Conservation (phyloP, 2,113 vertebrate species). For the Hylia prasina region DNA sequence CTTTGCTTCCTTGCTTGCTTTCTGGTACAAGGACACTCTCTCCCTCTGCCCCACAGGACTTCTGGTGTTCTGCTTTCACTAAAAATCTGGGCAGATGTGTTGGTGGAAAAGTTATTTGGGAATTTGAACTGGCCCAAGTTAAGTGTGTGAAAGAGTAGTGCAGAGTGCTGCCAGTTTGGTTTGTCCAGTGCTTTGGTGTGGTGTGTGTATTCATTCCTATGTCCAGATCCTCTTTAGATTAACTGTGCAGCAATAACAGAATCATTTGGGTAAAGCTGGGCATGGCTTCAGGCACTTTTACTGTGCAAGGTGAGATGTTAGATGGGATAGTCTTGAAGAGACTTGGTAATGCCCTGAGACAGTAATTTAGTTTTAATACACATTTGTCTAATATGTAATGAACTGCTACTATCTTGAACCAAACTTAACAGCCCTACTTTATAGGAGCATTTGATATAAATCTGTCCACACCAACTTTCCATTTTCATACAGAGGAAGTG, state of each 20-base stretch:
- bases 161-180: background rate
- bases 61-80: background rate
- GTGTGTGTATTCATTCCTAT: background rate
- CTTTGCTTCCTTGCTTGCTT: background rate
- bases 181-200: background rate
- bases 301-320: background rate
- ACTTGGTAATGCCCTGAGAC: background rate
- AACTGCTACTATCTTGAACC: background rate
- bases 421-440: background rate
- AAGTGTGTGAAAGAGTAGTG: background rate
- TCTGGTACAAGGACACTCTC: background rate
- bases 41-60: background rate
- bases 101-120: background rate
- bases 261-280: background rate
- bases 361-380: background rate
- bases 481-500: background rate
- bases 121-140: background rate
- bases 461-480: background rate
- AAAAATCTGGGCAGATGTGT: background rate
- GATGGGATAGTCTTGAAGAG: background rate
- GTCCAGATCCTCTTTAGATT: background rate
- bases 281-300: background rate
- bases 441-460: background rate
- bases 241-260: too few relatives aligned
- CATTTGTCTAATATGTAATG: background rate